Evolutionary conservation across 2,113 vertebrate species (phyloP).

Genomic region (Tor tambroides): DNA sequence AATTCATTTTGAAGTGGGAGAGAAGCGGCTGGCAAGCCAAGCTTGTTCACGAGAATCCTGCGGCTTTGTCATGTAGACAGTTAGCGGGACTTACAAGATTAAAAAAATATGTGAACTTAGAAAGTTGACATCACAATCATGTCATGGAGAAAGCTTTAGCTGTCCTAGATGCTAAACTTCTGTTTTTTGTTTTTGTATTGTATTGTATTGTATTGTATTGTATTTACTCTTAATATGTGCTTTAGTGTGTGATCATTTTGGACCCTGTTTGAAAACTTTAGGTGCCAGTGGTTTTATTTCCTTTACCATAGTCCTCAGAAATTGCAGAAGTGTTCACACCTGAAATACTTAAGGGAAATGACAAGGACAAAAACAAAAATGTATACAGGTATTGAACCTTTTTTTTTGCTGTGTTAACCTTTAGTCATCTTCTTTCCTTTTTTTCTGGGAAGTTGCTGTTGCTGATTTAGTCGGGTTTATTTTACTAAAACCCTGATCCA

Average conservation of each 20-base stretch:
- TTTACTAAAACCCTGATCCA: too few species aligned
- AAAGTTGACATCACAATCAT: neutral
- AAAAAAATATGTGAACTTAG: neutral
- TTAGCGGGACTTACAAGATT: too few species aligned
- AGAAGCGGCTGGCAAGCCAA: too few species aligned
- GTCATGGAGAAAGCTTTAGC: neutral
- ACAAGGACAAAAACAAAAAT: neutral
- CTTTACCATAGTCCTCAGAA: neutral
- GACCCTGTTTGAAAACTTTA: too few species aligned
- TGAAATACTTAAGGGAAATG: neutral
- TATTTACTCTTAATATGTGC: neutral
- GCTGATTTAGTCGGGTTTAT: neutral
- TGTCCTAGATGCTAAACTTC: neutral
- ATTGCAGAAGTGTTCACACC: neutral
- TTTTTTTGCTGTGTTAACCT: neutral
- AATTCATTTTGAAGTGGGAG: too few species aligned
- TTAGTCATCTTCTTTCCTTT: neutral
- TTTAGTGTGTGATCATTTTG: too few species aligned
- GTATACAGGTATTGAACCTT: neutral
- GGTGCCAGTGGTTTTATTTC: neutral
- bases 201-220: neutral
- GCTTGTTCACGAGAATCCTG: too few species aligned
- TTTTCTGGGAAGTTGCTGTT: neutral
- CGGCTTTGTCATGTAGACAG: too few species aligned
- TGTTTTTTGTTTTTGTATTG: neutral